Percentiles rank a stretch among this genome's conserved stretches.
Evolutionary conservation across 2,888 invertebrate genomes (phyloP).

Genomic region (Rhagophthalmus giganteus): DNA sequence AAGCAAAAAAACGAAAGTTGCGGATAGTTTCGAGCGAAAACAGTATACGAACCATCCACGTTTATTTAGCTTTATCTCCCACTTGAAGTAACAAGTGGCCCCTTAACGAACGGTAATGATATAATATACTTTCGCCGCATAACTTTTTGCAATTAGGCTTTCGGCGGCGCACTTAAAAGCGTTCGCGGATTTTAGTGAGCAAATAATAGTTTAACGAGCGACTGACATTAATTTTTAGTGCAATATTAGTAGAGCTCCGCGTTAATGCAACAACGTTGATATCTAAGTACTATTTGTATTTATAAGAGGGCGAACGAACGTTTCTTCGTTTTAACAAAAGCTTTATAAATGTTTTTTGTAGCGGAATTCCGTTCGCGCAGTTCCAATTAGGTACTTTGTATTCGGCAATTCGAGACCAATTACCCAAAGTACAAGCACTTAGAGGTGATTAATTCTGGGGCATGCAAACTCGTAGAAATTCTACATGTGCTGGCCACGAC

Average conservation of each 20-base stretch:
- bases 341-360: constrained; percentile 18
- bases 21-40: too few relatives aligned
- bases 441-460: constrained; percentile 27
- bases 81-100: background rate
- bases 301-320: constrained; percentile 2
- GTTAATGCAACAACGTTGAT: too few relatives aligned
- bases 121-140: too few relatives aligned
- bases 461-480: constrained; percentile 29
- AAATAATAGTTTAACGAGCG: background rate
- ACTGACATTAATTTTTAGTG: background rate
- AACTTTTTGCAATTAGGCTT: too few relatives aligned
- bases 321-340: constrained; percentile 10
- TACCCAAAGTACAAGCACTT: constrained; percentile 27
- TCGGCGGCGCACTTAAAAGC: background rate
- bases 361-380: constrained; percentile 17
- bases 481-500: constrained; percentile 26
- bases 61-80: too few relatives aligned
- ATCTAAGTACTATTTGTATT: too few relatives aligned
- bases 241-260: too few relatives aligned
- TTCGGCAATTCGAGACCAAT: constrained; percentile 28
- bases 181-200: background rate
- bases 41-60: too few relatives aligned
- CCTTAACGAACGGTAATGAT: background rate
- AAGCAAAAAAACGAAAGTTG: too few relatives aligned
- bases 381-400: constrained; percentile 30